Evolutionary conservation across 2,113 vertebrate species (phyloP).

Genomic region (Myotis davidii): DNA sequence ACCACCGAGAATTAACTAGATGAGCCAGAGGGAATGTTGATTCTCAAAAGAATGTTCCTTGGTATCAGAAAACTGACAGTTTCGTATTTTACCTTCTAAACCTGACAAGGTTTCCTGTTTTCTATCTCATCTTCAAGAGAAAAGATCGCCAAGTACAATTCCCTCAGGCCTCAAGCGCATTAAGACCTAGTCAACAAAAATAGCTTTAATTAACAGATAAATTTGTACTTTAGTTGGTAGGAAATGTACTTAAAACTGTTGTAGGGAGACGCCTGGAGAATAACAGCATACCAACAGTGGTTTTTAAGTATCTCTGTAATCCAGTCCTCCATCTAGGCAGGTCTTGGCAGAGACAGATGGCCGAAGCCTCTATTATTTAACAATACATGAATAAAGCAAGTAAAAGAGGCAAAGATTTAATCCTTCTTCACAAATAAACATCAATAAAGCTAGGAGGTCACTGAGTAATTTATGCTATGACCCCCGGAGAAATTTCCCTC

Average conservation of each 20-base stretch:
- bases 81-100: constrained; percentile 60
- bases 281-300: constrained; percentile 50
- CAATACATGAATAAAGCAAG: constrained; percentile 82
- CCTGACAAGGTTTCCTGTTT: background rate
- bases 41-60: constrained; percentile 45
- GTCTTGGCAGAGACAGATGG: constrained; percentile 81
- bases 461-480: constrained; percentile 66
- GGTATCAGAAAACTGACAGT: constrained; percentile 51
- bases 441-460: constrained; percentile 70
- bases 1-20: background rate
- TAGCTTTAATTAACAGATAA: constrained; percentile 37
- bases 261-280: constrained; percentile 28
- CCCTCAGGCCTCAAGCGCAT: background rate
- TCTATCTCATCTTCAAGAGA: background rate
- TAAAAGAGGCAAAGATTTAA: constrained; percentile 83
- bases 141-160: background rate
- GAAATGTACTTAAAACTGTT: constrained; percentile 51
- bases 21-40: background rate
- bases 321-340: constrained; percentile 75
- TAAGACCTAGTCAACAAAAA: background rate
- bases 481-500: constrained; percentile 38
- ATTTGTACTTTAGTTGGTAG: background rate
- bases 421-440: constrained; percentile 73
- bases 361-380: constrained; percentile 79
- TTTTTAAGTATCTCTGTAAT: constrained; percentile 61